A percentile compares a stretch with the other conserved stretches of the same genome.
Conservation (phyloP, 2,888 invertebrate genomes). For the Eristalis pertinax region DNA sequence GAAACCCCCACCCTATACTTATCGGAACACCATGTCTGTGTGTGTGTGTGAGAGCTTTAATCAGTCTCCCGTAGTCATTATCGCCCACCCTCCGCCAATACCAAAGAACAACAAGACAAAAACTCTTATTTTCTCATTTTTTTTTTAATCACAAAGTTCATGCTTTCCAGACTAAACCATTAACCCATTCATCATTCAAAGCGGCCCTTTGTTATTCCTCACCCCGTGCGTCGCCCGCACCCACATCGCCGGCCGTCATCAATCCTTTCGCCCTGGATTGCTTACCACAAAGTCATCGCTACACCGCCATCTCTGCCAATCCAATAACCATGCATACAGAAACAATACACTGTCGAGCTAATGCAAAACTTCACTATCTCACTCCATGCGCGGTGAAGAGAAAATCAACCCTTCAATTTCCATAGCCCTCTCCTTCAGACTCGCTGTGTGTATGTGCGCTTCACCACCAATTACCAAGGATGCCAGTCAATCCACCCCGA, state of each 20-base stretch:
- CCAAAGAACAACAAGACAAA: constrained; percentile 24
- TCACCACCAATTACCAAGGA: constrained; percentile 55
- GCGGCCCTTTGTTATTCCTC: constrained; percentile 54
- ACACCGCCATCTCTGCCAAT: constrained; percentile 65
- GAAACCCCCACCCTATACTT: neutral
- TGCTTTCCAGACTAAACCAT: constrained; percentile 58
- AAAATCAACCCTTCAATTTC: constrained; percentile 62
- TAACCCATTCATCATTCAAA: constrained; percentile 69
- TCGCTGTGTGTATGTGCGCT: constrained; percentile 5
- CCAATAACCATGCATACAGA: constrained; percentile 66
- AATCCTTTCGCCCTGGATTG: constrained; percentile 35
- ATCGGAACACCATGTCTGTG: neutral
- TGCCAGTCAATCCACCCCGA: constrained; percentile 48
- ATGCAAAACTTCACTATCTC: constrained; percentile 64
- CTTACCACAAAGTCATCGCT: constrained; percentile 64
- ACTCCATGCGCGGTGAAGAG: neutral
- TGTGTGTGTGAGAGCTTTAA: constrained; percentile 26
- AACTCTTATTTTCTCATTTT: constrained; percentile 6
- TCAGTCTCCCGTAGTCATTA: constrained; percentile 51
- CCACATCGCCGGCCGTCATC: neutral
- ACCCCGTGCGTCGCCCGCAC: neutral
- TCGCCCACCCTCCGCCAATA: constrained; percentile 14
- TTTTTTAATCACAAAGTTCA: constrained; percentile 26
- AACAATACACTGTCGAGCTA: constrained; percentile 58
- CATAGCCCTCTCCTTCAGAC: constrained; percentile 31